Base-by-base conservation (phyloP, 2,797 vertebrate genomes). In the Borostomias antarcticus region DNA sequence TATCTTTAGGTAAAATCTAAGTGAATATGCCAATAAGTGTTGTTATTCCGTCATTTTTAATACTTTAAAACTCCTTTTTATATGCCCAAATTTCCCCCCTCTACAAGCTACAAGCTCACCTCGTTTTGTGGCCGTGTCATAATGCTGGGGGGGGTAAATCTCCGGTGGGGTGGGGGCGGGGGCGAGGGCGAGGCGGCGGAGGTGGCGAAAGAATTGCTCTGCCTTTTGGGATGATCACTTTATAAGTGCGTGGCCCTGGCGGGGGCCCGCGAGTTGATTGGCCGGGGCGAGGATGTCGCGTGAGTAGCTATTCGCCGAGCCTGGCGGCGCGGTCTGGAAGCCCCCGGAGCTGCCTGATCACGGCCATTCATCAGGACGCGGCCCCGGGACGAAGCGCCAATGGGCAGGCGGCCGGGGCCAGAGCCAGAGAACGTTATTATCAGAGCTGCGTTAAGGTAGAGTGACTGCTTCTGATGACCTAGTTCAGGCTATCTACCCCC, bases 401-500 rank as follows among this genome's bases (percentile, higher is more conserved):
- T 73, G 75, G 54, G 61, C 66, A 75, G 73, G 78, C 80, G 79
- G 80, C 80, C 73, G 73, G 78, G 79, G 76, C 73, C 58, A 72
- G 48, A 68, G 15, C 19, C 26, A 15, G 3, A 5, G 5, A 5
- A 28, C 80, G 82, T 84, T 85, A 86, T 89, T 85, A 89, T 86
- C 87, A 86, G 84, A 82, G 80, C 83, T 82, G 74, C 85, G 86
- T 70, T 75, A 77, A 82, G 82, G 82, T 28, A 37, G 7, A 40
- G 37, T 89, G 87, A 90, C 83, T 81, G 83, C 73, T 79, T 82
- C 79, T 87, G 83, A 85, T 87, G 88, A 89, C 83, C 87, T 86
- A 84, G 82, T 90, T 89, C 79, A 81, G 75, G 64, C 77, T 68
- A 72, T 79, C 76, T 78, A 74, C 80, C 71, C 59, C 72, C 75